phyloP scores from a whole-genome alignment of 2,888 invertebrate species.

The Alsophila aescularia region DNA sequence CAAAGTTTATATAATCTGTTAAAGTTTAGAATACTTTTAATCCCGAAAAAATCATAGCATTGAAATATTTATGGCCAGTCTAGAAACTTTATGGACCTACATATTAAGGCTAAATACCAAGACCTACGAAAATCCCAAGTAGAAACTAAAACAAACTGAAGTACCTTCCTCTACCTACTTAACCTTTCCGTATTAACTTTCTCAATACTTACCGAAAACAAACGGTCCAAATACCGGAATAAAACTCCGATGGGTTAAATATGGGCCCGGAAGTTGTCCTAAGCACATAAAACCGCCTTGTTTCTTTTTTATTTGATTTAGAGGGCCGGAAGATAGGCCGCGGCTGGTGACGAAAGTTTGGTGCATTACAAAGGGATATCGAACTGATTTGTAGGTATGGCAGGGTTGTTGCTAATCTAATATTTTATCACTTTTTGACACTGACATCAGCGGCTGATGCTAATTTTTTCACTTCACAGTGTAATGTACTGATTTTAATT shows the following conservation, averaged over 20 bases:
- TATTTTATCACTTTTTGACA: too few relatives aligned
- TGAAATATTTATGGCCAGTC: too few relatives aligned
- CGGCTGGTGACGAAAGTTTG: conserved; percentile 6
- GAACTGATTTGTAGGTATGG: conserved; percentile 1
- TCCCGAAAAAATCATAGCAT: too few relatives aligned
- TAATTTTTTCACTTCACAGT: too few relatives aligned
- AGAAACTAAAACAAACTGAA: neutral
- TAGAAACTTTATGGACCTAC: too few relatives aligned
- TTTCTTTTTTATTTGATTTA: conserved; percentile 30
- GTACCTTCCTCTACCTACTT: neutral
- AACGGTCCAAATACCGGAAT: conserved; percentile 3
- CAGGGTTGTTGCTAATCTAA: too few relatives aligned
- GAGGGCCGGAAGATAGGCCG: conserved; percentile 6
- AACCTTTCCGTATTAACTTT: neutral
- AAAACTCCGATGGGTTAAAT: conserved; percentile 13
- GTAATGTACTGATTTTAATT: too few relatives aligned
- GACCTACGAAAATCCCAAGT: neutral
- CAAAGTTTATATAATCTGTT: too few relatives aligned
- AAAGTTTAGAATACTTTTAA: too few relatives aligned
- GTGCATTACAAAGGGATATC: conserved; percentile 7
- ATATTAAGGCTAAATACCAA: too few relatives aligned
- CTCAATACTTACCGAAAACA: neutral
- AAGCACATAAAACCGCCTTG: conserved; percentile 30
- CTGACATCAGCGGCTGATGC: too few relatives aligned
- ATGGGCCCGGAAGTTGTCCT: conserved; percentile 24